Conservation (phyloP, 2,113 vertebrate genomes). For the Albula goreensis region DNA sequence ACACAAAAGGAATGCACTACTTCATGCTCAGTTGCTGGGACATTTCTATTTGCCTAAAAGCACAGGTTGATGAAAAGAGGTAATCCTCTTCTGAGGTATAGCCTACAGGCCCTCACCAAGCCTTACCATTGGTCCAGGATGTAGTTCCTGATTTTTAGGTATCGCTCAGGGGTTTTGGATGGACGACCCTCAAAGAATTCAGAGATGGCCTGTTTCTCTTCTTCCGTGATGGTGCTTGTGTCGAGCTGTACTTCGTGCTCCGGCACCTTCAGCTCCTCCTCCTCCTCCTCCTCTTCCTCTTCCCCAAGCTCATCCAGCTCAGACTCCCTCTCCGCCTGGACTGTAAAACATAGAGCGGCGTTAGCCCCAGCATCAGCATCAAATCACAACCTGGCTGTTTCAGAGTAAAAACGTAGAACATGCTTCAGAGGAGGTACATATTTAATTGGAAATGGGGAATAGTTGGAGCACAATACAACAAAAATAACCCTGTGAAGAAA, state of each 20-base stretch:
- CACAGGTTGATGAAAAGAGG: background rate
- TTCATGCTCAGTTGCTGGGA: background rate
- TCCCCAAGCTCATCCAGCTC: conserved; percentile 33
- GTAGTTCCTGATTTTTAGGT: conserved; percentile 96
- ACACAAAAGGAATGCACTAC: background rate
- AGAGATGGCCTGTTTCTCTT: conserved; percentile 94
- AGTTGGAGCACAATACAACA: background rate
- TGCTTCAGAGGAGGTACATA: background rate
- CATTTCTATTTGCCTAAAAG: background rate
- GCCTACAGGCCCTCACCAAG: background rate
- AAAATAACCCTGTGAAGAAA: background rate
- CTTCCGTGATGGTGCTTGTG: conserved; percentile 78
- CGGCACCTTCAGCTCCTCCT: conserved; percentile 83
- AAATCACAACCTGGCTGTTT: background rate
- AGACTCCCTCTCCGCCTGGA: conserved; percentile 19
- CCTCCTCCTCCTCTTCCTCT: conserved; percentile 67
- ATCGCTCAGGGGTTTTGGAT: conserved; percentile 94
- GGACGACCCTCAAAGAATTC: conserved; percentile 96
- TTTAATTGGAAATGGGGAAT: background rate
- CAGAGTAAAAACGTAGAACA: background rate
- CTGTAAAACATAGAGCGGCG: conserved; percentile 4
- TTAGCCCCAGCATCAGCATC: background rate
- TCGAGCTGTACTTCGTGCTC: conserved; percentile 88
- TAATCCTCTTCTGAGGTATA: background rate
- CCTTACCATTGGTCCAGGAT: conserved; percentile 95